These are phyloP conservation scores for Ficedula albicollis DNA, from an alignment of 2,797 vertebrate genomes.

Conservation along the genomic window DNA sequence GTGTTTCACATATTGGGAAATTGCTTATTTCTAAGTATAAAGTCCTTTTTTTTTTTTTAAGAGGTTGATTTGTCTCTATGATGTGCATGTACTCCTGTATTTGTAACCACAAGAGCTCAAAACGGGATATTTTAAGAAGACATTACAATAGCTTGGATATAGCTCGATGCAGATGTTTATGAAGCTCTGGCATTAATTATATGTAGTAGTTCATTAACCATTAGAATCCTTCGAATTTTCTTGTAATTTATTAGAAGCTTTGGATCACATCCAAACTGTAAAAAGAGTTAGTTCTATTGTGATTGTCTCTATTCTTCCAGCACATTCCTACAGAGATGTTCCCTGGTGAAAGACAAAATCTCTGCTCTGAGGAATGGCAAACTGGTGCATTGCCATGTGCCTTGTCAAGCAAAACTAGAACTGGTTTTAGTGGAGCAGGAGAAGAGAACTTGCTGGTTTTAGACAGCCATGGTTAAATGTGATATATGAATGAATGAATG, in stretches of 20 bases:
- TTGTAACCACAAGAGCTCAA: neutral
- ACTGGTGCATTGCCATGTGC: neutral
- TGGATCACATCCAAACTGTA: neutral
- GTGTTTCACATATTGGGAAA: neutral
- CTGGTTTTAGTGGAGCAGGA: neutral
- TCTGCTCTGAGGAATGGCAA: neutral
- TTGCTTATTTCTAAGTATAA: neutral
- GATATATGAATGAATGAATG: neutral
- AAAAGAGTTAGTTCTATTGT: neutral
- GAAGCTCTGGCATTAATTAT: neutral
- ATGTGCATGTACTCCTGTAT: neutral
- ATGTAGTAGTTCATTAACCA: neutral
- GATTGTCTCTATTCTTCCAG: neutral
- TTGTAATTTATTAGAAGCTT: neutral
- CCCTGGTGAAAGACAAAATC: neutral
- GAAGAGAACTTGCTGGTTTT: neutral
- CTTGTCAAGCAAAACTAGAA: neutral
- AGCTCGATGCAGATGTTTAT: neutral
- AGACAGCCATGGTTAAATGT: neutral
- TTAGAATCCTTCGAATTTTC: neutral
- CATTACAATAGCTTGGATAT: neutral
- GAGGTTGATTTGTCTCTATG: neutral
- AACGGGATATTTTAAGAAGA: neutral
- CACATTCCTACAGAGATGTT: neutral
- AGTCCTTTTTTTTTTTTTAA: neutral